phyloP scores from a whole-genome alignment of 1,140 invertebrate genomes.

The Procambarus virginalis region DNA sequence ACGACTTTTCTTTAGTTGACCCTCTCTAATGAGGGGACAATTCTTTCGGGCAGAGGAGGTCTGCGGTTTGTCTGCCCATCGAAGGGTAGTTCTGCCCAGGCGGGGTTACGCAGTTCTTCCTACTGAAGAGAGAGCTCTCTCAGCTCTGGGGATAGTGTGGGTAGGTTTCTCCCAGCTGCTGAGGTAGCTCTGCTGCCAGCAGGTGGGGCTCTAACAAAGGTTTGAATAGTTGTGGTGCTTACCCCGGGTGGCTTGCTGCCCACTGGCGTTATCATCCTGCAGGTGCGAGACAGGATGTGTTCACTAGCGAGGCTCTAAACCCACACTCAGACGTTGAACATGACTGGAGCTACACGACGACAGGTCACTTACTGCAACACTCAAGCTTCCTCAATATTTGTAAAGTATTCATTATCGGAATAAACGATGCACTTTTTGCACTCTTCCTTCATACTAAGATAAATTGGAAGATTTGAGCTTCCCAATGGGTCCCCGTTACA shows the following conservation, averaged over 20 bases:
- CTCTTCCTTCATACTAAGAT: too few relatives aligned
- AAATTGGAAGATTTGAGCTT: not conserved
- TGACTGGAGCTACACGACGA: too few relatives aligned
- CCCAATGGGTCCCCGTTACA: not conserved
- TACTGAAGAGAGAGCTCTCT: not conserved
- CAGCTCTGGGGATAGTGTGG: not conserved
- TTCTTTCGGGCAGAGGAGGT: too few relatives aligned
- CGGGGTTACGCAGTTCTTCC: not conserved
- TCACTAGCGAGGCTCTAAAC: not conserved
- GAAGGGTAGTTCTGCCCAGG: slow-evolving; percentile 2
- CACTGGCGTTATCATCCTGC: slow-evolving; percentile 46
- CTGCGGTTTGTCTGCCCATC: not conserved
- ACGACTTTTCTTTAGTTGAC: too few relatives aligned
- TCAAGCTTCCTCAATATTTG: too few relatives aligned
- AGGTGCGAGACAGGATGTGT: slow-evolving; percentile 39
- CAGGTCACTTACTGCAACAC: too few relatives aligned
- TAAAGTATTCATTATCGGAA: too few relatives aligned
- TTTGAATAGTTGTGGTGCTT: not conserved
- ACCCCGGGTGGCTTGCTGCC: slow-evolving; percentile 6
- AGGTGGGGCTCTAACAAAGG: not conserved
- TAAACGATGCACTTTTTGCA: too few relatives aligned
- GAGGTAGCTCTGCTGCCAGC: not conserved
- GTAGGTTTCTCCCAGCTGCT: slow-evolving; percentile 3
- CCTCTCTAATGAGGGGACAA: not conserved
- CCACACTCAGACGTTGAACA: too few relatives aligned